phyloP scores from a whole-genome alignment of 2,797 vertebrate genomes.

The Ctenopoma kingsleyae region DNA sequence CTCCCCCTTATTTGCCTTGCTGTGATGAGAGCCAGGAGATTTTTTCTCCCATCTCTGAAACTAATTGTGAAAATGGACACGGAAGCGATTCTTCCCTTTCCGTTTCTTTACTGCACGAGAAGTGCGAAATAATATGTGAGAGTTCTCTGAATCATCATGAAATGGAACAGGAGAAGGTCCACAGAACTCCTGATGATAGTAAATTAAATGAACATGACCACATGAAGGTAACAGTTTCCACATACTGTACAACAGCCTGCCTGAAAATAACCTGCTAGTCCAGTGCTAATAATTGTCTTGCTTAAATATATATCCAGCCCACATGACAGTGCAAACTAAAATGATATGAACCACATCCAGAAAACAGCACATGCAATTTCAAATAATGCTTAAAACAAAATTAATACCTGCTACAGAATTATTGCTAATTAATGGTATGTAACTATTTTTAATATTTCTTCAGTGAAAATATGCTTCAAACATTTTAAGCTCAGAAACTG shows the following conservation, averaged over 20 bases:
- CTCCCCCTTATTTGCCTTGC: neutral
- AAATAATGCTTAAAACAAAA: no score
- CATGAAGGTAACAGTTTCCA: slow-evolving; percentile 53
- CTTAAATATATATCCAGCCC: no score
- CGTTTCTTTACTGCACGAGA: neutral
- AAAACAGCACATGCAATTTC: no score
- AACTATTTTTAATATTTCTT: no score
- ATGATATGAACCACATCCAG: no score
- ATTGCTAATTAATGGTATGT: no score
- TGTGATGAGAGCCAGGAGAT: slow-evolving; percentile 1
- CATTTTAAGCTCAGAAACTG: no score
- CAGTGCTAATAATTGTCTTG: neutral
- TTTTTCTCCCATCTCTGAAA: neutral
- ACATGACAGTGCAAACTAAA: no score
- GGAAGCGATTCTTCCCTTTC: neutral
- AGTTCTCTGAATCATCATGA: neutral
- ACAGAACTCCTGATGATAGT: slow-evolving; percentile 1
- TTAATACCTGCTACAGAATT: no score
- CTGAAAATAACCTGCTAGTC: neutral
- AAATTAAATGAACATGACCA: slow-evolving; percentile 31
- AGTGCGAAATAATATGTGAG: neutral
- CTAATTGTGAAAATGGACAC: slow-evolving; percentile 14
- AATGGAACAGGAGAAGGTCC: slow-evolving; percentile 5
- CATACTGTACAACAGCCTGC: neutral
- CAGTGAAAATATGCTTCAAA: no score